A percentile compares a stretch with the other conserved stretches of the same genome.
phyloP scores from a whole-genome alignment of 1,140 invertebrate genomes.

The Euwallacea fornicatus region DNA sequence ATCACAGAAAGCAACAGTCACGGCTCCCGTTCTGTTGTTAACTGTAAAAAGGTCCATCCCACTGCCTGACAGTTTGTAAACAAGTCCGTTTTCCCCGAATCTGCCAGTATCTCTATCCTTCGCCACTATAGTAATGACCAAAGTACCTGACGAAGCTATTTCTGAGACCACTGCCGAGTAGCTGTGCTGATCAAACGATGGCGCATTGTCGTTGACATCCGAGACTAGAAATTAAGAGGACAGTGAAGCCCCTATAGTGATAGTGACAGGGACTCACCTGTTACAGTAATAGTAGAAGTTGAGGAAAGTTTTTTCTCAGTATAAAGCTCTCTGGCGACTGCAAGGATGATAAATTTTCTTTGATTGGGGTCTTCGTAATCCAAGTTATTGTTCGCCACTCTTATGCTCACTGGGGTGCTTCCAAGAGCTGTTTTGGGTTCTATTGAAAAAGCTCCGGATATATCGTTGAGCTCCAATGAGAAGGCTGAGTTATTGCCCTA shows the following conservation, averaged over 20 bases:
- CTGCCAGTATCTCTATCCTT: slow-evolving; percentile 81
- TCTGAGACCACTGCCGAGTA: slow-evolving; percentile 75
- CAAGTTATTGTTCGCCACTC: slow-evolving; percentile 75
- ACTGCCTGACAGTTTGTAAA: slow-evolving; percentile 82
- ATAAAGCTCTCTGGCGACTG: slow-evolving; percentile 80
- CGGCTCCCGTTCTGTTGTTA: slow-evolving; percentile 76
- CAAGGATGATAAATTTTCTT: slow-evolving; percentile 85
- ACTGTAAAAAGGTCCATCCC: slow-evolving; percentile 82
- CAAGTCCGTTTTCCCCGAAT: slow-evolving; percentile 72
- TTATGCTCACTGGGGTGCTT: slow-evolving; percentile 77
- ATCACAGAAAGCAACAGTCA: slow-evolving; percentile 79
- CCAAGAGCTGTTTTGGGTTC: slow-evolving; percentile 78
- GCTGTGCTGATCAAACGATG: slow-evolving; percentile 73
- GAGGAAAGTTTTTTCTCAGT: slow-evolving; percentile 76
- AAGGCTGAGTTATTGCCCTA: slow-evolving; percentile 82
- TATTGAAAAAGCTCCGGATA: slow-evolving; percentile 79
- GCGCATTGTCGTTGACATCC: slow-evolving; percentile 91
- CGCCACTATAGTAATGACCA: slow-evolving; percentile 76
- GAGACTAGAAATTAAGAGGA: slow-evolving; percentile 58
- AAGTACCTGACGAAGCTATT: slow-evolving; percentile 67
- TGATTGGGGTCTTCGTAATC: slow-evolving; percentile 93
- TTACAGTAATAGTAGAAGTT: slow-evolving; percentile 83
- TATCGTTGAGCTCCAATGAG: slow-evolving; percentile 73
- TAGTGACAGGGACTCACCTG: slow-evolving; percentile 15
- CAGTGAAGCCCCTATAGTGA: background rate